Evolutionary conservation across 2,888 invertebrate genomes (phyloP).

Genomic region (Cartodere bifasciata): DNA sequence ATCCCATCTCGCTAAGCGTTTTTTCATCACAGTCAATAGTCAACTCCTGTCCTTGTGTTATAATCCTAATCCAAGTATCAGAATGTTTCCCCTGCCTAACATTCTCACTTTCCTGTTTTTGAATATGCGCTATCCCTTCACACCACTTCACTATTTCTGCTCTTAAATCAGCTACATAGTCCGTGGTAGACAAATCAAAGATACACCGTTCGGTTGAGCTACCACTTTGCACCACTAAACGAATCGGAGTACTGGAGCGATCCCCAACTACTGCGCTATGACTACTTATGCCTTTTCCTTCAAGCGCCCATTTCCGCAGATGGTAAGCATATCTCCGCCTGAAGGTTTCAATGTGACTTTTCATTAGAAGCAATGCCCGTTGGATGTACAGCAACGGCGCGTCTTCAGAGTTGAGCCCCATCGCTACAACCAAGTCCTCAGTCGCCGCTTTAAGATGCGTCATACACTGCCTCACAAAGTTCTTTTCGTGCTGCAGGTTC

Average conservation of each 20-base stretch:
- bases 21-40: conserved; percentile 89
- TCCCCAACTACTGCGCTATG: conserved; percentile 55
- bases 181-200: conserved; percentile 69
- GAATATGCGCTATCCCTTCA: conserved; percentile 47
- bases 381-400: conserved; percentile 80
- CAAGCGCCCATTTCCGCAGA: conserved; percentile 77
- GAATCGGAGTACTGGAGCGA: conserved; percentile 51
- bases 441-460: conserved; percentile 76
- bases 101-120: conserved; percentile 10
- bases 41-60: conserved; percentile 86
- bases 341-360: conserved; percentile 90
- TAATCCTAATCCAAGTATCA: conserved; percentile 66
- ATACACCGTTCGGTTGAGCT: conserved; percentile 76
- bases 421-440: conserved; percentile 46
- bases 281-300: conserved; percentile 65
- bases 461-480: conserved; percentile 91
- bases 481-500: conserved; percentile 79
- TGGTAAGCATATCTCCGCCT: conserved; percentile 79
- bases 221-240: conserved; percentile 77
- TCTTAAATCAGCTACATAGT: conserved; percentile 80
- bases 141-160: conserved; percentile 96
- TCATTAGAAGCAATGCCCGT: conserved; percentile 71
- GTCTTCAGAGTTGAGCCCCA: conserved; percentile 46
- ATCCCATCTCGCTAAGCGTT: conserved; percentile 79
- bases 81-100: conserved; percentile 31